A percentile compares a stretch with the other conserved stretches of the same genome.
Evolutionary conservation across 53 echinoderm and acorn worm species (phyloP).

Genomic region (Echinarachnius parma): DNA sequence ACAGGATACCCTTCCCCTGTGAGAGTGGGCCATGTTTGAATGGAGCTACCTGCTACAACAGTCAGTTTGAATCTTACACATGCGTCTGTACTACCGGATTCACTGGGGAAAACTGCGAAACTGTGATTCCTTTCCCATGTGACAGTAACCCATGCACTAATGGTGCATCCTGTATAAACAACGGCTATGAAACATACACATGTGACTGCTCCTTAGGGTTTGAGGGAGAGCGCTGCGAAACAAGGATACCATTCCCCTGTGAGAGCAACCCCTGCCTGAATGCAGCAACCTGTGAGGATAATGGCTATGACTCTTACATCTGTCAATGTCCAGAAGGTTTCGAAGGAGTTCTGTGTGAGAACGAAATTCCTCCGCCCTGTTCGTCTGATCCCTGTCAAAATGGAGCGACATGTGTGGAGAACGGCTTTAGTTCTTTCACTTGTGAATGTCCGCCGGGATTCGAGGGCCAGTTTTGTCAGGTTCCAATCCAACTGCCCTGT

Average conservation of each 20-base stretch:
- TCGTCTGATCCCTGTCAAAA: constrained; percentile 65
- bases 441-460: constrained; percentile 74
- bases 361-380: constrained; percentile 58
- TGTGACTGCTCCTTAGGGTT: constrained; percentile 52
- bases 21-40: constrained; percentile 60
- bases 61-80: constrained; percentile 30
- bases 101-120: constrained; percentile 60
- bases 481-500: constrained; percentile 55
- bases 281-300: constrained; percentile 52
- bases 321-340: constrained; percentile 65
- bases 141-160: constrained; percentile 67
- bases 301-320: constrained; percentile 42
- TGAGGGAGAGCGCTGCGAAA: constrained; percentile 65
- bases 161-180: constrained; percentile 10
- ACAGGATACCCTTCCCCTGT: constrained; percentile 32
- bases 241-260: constrained; percentile 36
- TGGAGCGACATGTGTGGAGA: constrained; percentile 57
- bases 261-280: constrained; percentile 56
- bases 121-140: constrained; percentile 49
- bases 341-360: constrained; percentile 56
- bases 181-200: constrained; percentile 35
- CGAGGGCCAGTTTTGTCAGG: constrained; percentile 62
- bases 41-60: constrained; percentile 60
- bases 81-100: constrained; percentile 56
- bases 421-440: constrained; percentile 52